Percentiles rank a stretch among this genome's conserved stretches.
Evolutionary conservation across 2,888 invertebrate species (phyloP).

Genomic region (Drosophila anomelani): DNA sequence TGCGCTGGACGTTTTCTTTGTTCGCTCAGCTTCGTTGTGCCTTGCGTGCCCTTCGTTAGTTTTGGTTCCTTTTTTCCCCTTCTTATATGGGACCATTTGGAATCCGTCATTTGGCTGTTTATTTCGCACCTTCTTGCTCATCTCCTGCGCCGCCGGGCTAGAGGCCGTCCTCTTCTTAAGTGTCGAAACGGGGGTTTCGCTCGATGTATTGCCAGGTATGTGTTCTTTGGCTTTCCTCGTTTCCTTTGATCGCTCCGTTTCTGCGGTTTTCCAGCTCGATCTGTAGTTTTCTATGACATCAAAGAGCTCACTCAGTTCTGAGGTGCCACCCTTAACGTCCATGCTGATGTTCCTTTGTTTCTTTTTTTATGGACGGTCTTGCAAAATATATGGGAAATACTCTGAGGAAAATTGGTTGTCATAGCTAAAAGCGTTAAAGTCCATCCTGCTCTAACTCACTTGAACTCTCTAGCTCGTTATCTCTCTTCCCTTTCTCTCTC

Average conservation of each 20-base stretch:
- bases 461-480: no score
- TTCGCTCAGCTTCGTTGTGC: no score
- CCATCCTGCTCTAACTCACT: no score
- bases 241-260: not conserved
- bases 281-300: not conserved
- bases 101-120: not conserved
- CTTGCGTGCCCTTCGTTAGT: no score
- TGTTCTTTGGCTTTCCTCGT: not conserved
- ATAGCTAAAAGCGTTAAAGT: no score
- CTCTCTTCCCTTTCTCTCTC: no score
- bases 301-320: not conserved
- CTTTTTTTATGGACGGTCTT: no score
- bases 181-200: not conserved
- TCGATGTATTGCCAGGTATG: not conserved
- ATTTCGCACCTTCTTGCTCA: not conserved
- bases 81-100: not conserved
- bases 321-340: not conserved
- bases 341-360: not conserved
- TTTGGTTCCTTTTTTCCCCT: no score
- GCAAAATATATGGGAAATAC: no score
- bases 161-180: not conserved
- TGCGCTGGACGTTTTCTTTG: no score
- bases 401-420: no score
- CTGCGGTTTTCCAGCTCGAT: not conserved
- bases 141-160: not conserved